Evolutionary conservation across 2,888 invertebrate genomes (phyloP), one percentile per base, ranked within the genome.

Genomic region (Calephelis perditalis): DNA sequence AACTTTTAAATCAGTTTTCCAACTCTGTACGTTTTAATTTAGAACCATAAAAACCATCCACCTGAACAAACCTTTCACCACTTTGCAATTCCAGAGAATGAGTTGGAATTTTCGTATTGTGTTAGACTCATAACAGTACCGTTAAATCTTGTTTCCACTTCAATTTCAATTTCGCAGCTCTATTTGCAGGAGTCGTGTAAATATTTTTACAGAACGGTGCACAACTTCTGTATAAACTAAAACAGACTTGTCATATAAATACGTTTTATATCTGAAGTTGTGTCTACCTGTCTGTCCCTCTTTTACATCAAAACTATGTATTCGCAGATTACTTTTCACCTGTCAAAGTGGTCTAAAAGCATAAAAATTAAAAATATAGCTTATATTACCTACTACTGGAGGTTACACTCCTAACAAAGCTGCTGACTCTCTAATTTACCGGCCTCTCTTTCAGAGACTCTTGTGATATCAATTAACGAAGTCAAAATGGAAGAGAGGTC

Each of bases 61-160:
- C 52, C 52, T 52, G 35, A 35, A 52, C 52, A 52, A 52, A 52
- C 52, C 52, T 52, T 35, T 52, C 35, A 35, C 26, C 52, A 11
- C 35, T 52, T 11, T 35, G 11, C 52, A 52, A 52, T 52, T 35
- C 52, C 15, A 52, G 11, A 11, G 35, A 52, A 52, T 52, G 52
- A 35, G 52, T 52, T 52, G 35, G 35, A 52, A 52, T 35, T 52
- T 52, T 52, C 35, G 26, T 35, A 52, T 52, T 52, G 52, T 52
- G 52, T 52, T 52, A 52, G 52, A 52, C 52, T 52, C 52, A 52
- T 52, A 52, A 35, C 52, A 52, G 35, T 52, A 5, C 52, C 52
- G 52, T 52, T 52, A 52, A 52, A 52, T 52, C 52, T 52, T 52
- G 52, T 52, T 49, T 49, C 49, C 49, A 49, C 49, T 49, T 49